phyloP scores from a whole-genome alignment of 2,888 invertebrate species.

The Tetranychus truncatus region DNA sequence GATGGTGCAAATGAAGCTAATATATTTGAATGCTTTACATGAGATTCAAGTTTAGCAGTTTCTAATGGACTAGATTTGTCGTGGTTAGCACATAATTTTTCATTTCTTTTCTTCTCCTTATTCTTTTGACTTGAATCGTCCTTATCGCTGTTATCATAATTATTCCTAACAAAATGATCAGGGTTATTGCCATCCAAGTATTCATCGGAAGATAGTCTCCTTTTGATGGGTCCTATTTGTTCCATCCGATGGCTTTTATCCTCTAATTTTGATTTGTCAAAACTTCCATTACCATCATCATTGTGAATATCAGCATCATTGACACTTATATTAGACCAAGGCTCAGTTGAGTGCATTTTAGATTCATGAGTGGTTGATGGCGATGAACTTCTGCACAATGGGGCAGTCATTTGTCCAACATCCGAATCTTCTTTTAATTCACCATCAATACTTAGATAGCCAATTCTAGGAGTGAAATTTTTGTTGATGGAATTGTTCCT shows the following conservation, averaged over 20 bases:
- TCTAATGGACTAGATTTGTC: neutral
- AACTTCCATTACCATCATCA: neutral
- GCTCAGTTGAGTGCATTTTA: neutral
- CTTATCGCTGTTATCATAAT: neutral
- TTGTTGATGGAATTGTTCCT: neutral
- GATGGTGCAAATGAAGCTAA: neutral
- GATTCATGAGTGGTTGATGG: neutral
- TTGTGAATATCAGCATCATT: neutral
- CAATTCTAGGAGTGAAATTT: neutral
- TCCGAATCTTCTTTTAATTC: no score
- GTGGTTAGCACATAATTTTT: neutral
- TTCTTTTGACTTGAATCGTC: neutral
- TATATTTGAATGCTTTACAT: neutral
- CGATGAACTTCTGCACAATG: no score
- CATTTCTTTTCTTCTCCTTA: neutral
- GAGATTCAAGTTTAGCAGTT: neutral
- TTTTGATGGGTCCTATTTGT: neutral
- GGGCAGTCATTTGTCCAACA: no score
- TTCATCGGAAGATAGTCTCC: neutral
- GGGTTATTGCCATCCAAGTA: no score
- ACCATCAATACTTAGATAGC: neutral
- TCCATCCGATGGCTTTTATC: no score
- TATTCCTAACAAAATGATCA: no score
- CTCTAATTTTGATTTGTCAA: neutral
- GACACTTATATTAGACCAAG: neutral